Conservation (phyloP, 2,888 invertebrate species). For the Leucozona laternaria region DNA sequence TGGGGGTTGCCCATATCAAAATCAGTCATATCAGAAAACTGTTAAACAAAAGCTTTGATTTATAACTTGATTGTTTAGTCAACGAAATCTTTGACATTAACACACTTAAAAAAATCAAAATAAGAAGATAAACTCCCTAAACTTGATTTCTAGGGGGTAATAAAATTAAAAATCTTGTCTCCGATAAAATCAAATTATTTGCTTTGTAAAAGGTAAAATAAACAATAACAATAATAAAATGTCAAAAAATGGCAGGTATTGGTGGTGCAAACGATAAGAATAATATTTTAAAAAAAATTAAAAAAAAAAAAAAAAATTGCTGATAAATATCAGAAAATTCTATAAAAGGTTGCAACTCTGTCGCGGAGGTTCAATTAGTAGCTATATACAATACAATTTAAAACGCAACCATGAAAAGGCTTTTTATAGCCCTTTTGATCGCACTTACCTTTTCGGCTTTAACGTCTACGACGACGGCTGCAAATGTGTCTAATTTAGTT, state of each 20-base stretch:
- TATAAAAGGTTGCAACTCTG: constrained; percentile 9
- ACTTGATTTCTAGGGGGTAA: not conserved
- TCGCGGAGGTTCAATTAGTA: constrained; percentile 1
- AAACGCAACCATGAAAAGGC: not conserved
- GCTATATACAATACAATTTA: not conserved
- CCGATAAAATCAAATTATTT: not conserved
- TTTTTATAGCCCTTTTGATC: not conserved
- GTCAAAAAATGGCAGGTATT: not conserved
- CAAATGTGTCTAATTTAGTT: not conserved
- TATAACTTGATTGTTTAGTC: not conserved
- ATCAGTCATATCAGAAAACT: not conserved
- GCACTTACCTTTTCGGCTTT: not conserved
- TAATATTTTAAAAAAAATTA: not conserved
- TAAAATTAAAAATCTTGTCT: not conserved
- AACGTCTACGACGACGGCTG: no score
- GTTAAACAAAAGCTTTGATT: not conserved
- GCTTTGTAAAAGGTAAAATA: not conserved
- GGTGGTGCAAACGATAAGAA: not conserved
- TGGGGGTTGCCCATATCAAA: not conserved
- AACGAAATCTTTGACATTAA: not conserved
- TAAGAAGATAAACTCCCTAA: not conserved
- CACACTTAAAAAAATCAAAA: not conserved
- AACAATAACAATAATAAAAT: constrained; percentile 4
- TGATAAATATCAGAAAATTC: constrained; percentile 8
- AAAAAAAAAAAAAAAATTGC: not conserved